Evolutionary conservation across 37 sponge, comb jelly and placozoan species (phyloP), one percentile per base, ranked within the genome.

Genomic region (Petrosia ficiformis): DNA sequence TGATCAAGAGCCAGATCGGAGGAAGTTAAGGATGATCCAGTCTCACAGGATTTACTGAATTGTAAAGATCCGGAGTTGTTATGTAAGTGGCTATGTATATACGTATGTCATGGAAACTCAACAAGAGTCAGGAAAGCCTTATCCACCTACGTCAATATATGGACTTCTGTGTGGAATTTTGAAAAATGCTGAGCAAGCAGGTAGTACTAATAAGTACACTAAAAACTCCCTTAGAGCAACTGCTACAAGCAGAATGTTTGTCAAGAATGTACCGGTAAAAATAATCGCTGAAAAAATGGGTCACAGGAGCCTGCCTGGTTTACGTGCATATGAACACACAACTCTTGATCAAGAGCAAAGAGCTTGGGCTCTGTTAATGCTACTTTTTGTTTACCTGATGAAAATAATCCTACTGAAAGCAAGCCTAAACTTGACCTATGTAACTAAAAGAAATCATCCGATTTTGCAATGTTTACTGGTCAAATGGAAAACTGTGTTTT

Each of bases 81-180:
- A 14, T 25, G 67, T 24, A 77, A 77, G 44, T 77, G 64, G 30
- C n/a, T 77, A 68, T 29, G 56, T 3, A 35, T 35, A 25, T n/a
- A n/a, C n/a, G n/a, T 77, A 64, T 22, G 52, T 42, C 44, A n/a
- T 65, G 8, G 78, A 77, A 65, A 58, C 68, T 6, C 34, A 43
- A 39, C 61, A 14, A 26, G 24, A 77, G 44, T 41, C 61, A 10
- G 67, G 67, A 26, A 42, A 77, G 3, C 34, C 26, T 1, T 77
- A 66, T 40, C 78, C 78, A 44, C 14, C n/a, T n/a, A 32, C 6
- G 21, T 40, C 56, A 0, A 65, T 77, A 40, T 21, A 65, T 1
- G 4, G 37, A 3, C 44, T 77, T 39, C 67, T 77, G 6, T 64
- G 78, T 77, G 68, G 77, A 21, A 26, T 76, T 2, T 19, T n/a